A percentile compares a stretch with the other conserved stretches of the same genome.
These are phyloP conservation scores for Sminthurides bifidus DNA, from an alignment of 1,140 invertebrate genomes.

Conservation along the genomic window DNA sequence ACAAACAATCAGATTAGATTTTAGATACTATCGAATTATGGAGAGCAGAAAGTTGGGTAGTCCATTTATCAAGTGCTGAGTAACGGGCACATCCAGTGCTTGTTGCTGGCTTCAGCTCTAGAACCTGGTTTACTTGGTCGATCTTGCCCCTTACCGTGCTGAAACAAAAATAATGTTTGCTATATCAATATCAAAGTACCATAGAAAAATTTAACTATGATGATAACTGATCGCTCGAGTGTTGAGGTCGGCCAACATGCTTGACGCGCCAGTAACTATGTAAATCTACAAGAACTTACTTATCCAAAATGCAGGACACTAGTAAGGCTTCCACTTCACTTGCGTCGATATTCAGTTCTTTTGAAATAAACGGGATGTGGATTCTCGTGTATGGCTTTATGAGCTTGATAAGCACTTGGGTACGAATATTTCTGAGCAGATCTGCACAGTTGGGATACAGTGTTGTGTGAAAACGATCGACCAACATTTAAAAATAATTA, in stretches of 20 bases:
- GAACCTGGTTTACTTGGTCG: constrained; percentile 90
- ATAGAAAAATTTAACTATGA: too few relatives aligned
- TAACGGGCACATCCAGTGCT: constrained; percentile 64
- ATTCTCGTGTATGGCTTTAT: constrained; percentile 98
- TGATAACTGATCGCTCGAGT: too few relatives aligned
- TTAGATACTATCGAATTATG: constrained; percentile 66
- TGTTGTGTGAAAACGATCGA: constrained; percentile 1
- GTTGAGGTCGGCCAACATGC: too few relatives aligned
- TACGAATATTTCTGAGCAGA: constrained; percentile 89
- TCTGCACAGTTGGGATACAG: constrained; percentile 46
- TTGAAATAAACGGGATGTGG: constrained; percentile 95
- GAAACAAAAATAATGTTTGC: too few relatives aligned
- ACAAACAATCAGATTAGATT: too few relatives aligned
- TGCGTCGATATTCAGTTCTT: constrained; percentile 91
- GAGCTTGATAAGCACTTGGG: constrained; percentile 93
- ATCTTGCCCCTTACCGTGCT: constrained; percentile 94
- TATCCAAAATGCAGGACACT: constrained; percentile 97
- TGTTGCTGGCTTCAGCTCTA: constrained; percentile 70
- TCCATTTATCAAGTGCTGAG: constrained; percentile 91
- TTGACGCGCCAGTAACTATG: neutral
- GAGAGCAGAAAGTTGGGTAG: constrained; percentile 72
- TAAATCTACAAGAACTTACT: constrained; percentile 45
- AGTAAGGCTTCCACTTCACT: constrained; percentile 92
- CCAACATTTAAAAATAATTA: constrained; percentile 7
- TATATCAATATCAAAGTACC: too few relatives aligned